Evolutionary conservation across 2,113 vertebrate genomes (phyloP).

Genomic region (Datnioides undecimradiatus): DNA sequence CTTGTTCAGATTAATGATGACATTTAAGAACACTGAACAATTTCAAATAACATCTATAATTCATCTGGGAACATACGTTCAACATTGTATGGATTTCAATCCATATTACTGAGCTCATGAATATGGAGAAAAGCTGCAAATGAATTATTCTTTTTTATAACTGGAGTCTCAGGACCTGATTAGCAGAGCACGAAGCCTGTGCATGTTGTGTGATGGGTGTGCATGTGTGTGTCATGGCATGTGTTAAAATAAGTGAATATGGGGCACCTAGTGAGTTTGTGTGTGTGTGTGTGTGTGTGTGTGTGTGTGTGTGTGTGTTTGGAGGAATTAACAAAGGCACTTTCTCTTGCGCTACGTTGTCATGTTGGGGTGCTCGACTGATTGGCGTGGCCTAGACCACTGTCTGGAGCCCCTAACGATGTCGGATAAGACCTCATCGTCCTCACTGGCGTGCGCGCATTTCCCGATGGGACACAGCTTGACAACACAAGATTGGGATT

Average conservation of each 20-base stretch:
- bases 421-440: slow-evolving; percentile 56
- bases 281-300: neutral
- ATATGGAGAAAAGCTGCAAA: slow-evolving; percentile 63
- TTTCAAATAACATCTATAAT: slow-evolving; percentile 77
- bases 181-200: slow-evolving; percentile 23
- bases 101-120: slow-evolving; percentile 58
- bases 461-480: slow-evolving; percentile 48
- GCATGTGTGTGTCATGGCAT: slow-evolving; percentile 19
- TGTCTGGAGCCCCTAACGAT: slow-evolving; percentile 61
- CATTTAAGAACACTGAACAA: slow-evolving; percentile 76
- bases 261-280: neutral
- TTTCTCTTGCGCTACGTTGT: slow-evolving; percentile 41
- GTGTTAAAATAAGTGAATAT: slow-evolving; percentile 15
- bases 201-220: slow-evolving; percentile 4
- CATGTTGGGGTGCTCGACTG: slow-evolving; percentile 25
- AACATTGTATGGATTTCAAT: slow-evolving; percentile 63
- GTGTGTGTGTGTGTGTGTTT: neutral
- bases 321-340: slow-evolving; percentile 45
- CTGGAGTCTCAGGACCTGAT: slow-evolving; percentile 65
- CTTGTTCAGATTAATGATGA: slow-evolving; percentile 78
- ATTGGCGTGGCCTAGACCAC: slow-evolving; percentile 37
- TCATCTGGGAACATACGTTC: slow-evolving; percentile 60
- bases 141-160: slow-evolving; percentile 77
- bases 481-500: slow-evolving; percentile 72
- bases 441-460: slow-evolving; percentile 43